Evolutionary conservation across 2,888 invertebrate species (phyloP), one percentile per base, ranked within the genome.

Genomic region (Celastrina argiolus): DNA sequence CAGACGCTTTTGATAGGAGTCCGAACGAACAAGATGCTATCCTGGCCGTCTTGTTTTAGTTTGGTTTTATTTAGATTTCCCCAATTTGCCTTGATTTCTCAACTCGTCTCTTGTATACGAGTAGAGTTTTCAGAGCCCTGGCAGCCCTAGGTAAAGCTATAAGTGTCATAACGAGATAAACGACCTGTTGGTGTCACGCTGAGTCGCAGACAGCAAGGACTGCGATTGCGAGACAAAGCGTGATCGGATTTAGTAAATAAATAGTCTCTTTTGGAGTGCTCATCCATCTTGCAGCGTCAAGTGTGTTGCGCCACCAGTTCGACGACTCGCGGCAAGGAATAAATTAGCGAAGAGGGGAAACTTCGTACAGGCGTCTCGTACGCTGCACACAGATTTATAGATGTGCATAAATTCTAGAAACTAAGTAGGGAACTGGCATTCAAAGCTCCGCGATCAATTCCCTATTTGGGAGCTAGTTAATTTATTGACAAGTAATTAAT

Each of bases 171-270:
- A 61, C 61, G 36, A 39, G 61, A 61, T 39, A 61, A 39, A 61
- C 36, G 61, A 31, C 58, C 8, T 56, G 36, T 65, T 18, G 26
- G 22, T 56, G 45, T 65, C 66, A 42, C 36, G 61, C 56, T 75
- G 75, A 81, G 80, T 81, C 81, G 82, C 75, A 66, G 51, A 59
- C 56, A 59, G 66, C 66, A 84, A 85, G 83, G 81, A 81, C 80
- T 81, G 84, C 81, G 83, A 85, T 86, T 85, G 85, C 81, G 79
- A 84, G 84, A 84, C 84, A 84, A 85, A 84, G 83, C 85, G 86
- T 87, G 87, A 87, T 88, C 85, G 83, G 84, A 86, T 88, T 87
- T 82, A 83, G 84, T 87, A 87, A 84, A 87, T 86, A 88, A 87
- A 87, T 85, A 85, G 85, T 85, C 81, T 80, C 79, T 81, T 82